Evolutionary conservation across 2,113 vertebrate species (phyloP), one percentile per base, ranked within the genome.

Genomic region (Gymnobelideus leadbeateri): DNA sequence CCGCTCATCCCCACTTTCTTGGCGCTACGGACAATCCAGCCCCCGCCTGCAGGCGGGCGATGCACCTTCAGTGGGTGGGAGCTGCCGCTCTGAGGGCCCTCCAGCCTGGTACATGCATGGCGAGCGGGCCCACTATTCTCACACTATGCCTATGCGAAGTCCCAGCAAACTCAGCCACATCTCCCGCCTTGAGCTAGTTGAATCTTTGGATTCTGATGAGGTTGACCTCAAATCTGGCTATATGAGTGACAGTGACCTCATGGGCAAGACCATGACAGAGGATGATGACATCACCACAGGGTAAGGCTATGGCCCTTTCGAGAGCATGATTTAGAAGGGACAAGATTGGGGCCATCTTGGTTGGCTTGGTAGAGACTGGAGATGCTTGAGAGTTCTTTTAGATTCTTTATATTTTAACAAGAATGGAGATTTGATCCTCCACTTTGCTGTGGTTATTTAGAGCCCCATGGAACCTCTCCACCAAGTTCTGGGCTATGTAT

Each of bases 11-110:
- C 99, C 99, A 0, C 97, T 99, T 50, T 99, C 99, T 4, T 99
- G 99, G 99, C 99, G 99, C 96, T 99, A 99, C 0, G 99, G 99
- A 93, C 99, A 99, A 97, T 99, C 99, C 12, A 99, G 99, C 96
- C 99, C 99, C 0, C 99, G 99, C 21, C 98, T 99, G 95, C 99
- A 99, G 98, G 99, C 99, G 0, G 99, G 99, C 0, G 99, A 99
- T 0, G 99, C 99, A 0, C 99, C 99, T 0, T 99, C 99, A 0
- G 99, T 99, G 0, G 99, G 99, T 6, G 99, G 99, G 0, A 98
- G 98, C 1, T 99, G 99, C 97, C 99, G 99, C 84, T 98, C 99
- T 0, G 99, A 99, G 96, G 98, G 98, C 77, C 97, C 98, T 0
- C 98, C 98, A 0, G 96, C 98, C 96, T 99, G 99, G 99, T 99